Percentiles rank a stretch among this genome's conserved stretches.
These are phyloP conservation scores for Ovis canadensis DNA, from an alignment of 2,113 vertebrate genomes.

Conservation along the genomic window DNA sequence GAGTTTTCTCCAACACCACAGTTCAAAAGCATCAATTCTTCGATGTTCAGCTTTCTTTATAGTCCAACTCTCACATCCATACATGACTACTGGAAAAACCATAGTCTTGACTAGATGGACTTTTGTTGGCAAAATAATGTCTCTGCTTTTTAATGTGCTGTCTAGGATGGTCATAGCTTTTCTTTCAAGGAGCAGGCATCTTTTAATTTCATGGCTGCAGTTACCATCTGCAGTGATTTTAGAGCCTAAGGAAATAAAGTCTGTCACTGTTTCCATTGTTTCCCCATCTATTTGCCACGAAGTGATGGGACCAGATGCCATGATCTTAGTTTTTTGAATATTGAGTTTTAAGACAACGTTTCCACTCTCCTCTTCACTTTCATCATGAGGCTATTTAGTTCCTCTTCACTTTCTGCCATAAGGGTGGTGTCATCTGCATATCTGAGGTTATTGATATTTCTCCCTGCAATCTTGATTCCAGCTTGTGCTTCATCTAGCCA, in stretches of 20 bases:
- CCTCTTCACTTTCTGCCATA: not conserved
- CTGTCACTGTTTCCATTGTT: not conserved
- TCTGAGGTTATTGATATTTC: not conserved
- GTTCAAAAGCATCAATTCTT: not conserved
- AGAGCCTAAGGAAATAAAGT: not conserved
- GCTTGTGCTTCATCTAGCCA: not conserved
- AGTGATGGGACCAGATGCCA: not conserved
- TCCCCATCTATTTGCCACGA: not conserved
- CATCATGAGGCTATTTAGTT: not conserved
- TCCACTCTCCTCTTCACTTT: not conserved
- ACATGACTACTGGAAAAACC: not conserved
- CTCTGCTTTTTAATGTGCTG: not conserved
- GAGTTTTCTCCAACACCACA: not conserved
- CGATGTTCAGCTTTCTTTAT: not conserved
- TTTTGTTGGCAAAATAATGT: not conserved
- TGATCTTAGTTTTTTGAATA: not conserved
- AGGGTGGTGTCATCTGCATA: not conserved
- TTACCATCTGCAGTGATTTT: not conserved
- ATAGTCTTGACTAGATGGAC: not conserved
- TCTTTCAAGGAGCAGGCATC: not conserved
- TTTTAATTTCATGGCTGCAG: not conserved
- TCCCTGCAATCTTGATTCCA: not conserved
- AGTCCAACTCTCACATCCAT: not conserved
- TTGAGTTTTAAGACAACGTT: not conserved
- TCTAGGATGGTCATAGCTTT: not conserved